Conservation (phyloP, 2,888 invertebrate species). For the Agrenia bidenticulata region DNA sequence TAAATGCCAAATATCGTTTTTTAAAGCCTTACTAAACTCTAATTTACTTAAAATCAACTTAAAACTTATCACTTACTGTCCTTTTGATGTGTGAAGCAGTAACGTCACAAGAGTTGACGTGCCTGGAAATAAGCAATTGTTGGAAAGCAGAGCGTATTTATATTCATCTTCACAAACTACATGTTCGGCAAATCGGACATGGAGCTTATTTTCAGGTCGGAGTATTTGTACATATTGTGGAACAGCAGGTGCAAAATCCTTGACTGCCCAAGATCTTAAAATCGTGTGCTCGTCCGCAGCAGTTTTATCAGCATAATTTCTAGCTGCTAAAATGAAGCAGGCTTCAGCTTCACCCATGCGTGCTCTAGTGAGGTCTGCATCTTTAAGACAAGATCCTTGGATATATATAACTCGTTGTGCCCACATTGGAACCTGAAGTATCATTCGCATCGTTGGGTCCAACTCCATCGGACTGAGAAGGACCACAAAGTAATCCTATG, state of each 20-base stretch:
- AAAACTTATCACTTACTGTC: slow-evolving; percentile 77
- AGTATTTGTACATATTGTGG: slow-evolving; percentile 95
- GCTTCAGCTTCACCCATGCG: slow-evolving; percentile 76
- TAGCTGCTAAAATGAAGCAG: slow-evolving; percentile 84
- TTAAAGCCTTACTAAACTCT: neutral
- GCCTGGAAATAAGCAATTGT: slow-evolving; percentile 97
- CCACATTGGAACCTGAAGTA: slow-evolving; percentile 73
- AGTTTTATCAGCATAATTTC: slow-evolving; percentile 93
- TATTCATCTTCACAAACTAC: slow-evolving; percentile 94
- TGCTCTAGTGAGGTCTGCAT: slow-evolving; percentile 89
- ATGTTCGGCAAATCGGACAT: slow-evolving; percentile 97
- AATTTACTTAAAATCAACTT: neutral
- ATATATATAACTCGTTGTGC: slow-evolving; percentile 66
- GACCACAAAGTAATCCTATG: slow-evolving; percentile 89
- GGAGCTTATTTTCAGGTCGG: slow-evolving; percentile 95
- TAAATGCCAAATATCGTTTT: no score
- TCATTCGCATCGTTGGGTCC: slow-evolving; percentile 96
- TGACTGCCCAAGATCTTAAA: slow-evolving; percentile 92
- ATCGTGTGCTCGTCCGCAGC: slow-evolving; percentile 82
- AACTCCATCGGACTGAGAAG: slow-evolving; percentile 95
- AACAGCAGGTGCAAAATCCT: slow-evolving; percentile 91
- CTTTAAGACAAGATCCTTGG: slow-evolving; percentile 93
- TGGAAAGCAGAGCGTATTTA: slow-evolving; percentile 94
- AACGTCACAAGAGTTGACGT: slow-evolving; percentile 95
- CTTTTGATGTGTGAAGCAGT: slow-evolving; percentile 91